These are phyloP conservation scores for Holacanthella duospinosa DNA, from an alignment of 2,888 invertebrate species.

Conservation along the genomic window DNA sequence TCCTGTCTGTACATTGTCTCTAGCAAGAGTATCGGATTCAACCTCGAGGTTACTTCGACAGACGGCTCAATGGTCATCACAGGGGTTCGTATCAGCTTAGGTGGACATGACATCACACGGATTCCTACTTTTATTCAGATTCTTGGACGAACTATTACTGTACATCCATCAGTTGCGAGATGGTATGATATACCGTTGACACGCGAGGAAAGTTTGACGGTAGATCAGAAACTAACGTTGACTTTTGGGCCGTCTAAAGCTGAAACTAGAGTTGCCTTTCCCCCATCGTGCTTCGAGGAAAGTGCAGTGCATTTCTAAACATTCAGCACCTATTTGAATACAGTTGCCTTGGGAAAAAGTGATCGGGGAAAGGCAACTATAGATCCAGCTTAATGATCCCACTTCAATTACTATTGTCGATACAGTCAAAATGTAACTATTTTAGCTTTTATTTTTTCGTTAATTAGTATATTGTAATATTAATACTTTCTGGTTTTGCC, in stretches of 20 bases:
- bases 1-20: conserved; percentile 83
- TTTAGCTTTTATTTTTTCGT: no score
- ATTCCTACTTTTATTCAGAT: conserved; percentile 67
- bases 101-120: conserved; percentile 66
- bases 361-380: no score
- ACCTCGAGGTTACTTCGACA: conserved; percentile 73
- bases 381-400: no score
- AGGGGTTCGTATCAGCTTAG: conserved; percentile 74
- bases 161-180: conserved; percentile 61
- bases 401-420: conserved; percentile 86
- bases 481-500: no score
- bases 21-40: conserved; percentile 80
- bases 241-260: conserved; percentile 72
- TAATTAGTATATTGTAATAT: no score
- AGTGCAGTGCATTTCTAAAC: no score
- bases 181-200: conserved; percentile 95
- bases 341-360: no score
- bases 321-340: no score
- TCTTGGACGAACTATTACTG: conserved; percentile 62
- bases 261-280: no score
- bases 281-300: no score
- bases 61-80: conserved; percentile 82
- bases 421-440: conserved; percentile 69
- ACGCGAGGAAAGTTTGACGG: conserved; percentile 80
- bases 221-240: conserved; percentile 79